Evolutionary conservation across 2,113 vertebrate genomes (phyloP).

Genomic region (Aythya baeri): DNA sequence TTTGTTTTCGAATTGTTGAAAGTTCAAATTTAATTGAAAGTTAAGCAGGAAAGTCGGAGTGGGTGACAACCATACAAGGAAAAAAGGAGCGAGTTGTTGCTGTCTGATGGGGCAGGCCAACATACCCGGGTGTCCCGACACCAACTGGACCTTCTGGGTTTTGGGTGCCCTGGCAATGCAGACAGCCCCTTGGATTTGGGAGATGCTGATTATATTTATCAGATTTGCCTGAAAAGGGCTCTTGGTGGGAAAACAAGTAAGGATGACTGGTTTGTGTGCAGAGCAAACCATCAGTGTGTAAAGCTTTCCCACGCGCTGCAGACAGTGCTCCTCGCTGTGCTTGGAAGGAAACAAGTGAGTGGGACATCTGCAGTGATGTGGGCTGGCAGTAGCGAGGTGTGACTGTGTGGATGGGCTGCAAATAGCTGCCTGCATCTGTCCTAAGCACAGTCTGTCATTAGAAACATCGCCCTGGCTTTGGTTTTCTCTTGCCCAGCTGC

Average conservation of each 20-base stretch:
- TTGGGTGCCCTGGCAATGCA: neutral
- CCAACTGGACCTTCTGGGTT: accelerated
- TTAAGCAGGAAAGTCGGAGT: neutral
- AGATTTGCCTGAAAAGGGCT: neutral
- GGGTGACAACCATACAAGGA: neutral
- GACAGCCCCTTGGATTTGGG: too few species aligned
- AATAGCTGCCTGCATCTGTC: accelerated
- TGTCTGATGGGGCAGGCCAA: neutral
- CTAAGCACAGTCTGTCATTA: neutral
- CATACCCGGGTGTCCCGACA: neutral
- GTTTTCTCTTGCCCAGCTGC: neutral
- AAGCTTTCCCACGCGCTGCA: neutral
- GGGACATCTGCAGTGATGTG: neutral
- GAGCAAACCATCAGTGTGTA: neutral
- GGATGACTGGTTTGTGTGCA: neutral
- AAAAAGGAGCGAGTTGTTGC: neutral
- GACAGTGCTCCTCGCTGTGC: accelerated
- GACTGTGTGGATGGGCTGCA: neutral
- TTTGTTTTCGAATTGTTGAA: constrained; percentile 4
- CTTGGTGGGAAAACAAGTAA: too few species aligned
- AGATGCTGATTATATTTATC: neutral
- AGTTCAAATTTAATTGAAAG: neutral
- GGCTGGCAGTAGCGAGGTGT: neutral
- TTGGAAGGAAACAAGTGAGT: neutral
- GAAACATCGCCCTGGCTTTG: accelerated